Evolutionary conservation across 2,113 vertebrate genomes (phyloP).

Genomic region (Callithrix jacchus): DNA sequence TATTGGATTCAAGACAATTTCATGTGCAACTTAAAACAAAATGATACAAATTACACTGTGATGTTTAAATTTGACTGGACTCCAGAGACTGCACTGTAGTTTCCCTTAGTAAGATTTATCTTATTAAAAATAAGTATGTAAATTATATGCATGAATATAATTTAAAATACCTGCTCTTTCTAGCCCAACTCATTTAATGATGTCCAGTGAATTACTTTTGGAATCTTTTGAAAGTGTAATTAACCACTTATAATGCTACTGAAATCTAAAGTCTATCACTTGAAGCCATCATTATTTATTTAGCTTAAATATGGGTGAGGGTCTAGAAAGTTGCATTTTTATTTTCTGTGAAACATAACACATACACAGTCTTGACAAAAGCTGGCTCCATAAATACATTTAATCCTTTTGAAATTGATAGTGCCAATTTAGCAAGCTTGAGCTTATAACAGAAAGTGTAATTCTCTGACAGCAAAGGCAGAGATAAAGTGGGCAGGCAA

Average conservation of each 20-base stretch:
- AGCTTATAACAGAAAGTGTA: constrained; percentile 9
- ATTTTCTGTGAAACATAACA: constrained; percentile 46
- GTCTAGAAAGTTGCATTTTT: background rate
- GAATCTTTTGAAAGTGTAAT: constrained; percentile 72
- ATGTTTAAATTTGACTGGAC: constrained; percentile 22
- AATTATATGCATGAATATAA: constrained; percentile 56
- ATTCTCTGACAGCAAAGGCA: background rate
- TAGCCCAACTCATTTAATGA: constrained; percentile 63
- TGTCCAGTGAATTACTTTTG: constrained; percentile 66
- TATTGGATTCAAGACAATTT: constrained; percentile 49
- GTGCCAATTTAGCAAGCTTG: constrained; percentile 34
- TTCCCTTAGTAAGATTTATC: constrained; percentile 50
- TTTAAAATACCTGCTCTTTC: constrained; percentile 74
- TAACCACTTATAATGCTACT: constrained; percentile 55
- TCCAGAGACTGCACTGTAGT: background rate
- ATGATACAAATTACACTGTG: constrained; percentile 30
- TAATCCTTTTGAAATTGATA: constrained; percentile 8
- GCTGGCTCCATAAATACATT: background rate
- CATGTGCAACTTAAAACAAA: constrained; percentile 25
- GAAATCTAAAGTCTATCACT: constrained; percentile 59
- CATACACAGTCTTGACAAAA: constrained; percentile 39
- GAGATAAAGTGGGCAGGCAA: background rate
- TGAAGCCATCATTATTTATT: constrained; percentile 55
- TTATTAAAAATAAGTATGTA: constrained; percentile 48
- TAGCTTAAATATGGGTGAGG: background rate